phyloP scores from a whole-genome alignment of 2,888 invertebrate species.

The Pachydiplax longipennis region DNA sequence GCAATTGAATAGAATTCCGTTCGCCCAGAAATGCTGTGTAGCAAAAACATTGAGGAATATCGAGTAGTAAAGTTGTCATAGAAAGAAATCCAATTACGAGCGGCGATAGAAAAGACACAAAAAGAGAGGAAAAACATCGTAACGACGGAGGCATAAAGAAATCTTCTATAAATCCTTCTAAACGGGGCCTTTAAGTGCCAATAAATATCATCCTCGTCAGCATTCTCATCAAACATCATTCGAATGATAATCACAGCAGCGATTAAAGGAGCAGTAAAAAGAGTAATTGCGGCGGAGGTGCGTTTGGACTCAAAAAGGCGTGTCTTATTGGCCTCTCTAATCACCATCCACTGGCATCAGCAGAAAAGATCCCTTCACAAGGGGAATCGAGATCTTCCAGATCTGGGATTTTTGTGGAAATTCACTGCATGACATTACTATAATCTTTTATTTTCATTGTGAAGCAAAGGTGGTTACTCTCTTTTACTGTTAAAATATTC shows the following conservation, averaged over 20 bases:
- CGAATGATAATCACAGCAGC: background rate
- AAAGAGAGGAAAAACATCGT: background rate
- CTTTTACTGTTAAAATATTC: no score
- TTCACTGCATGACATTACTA: no score
- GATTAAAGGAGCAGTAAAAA: conserved; percentile 40
- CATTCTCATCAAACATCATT: conserved; percentile 17
- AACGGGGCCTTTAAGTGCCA: background rate
- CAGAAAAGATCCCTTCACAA: conserved; percentile 44
- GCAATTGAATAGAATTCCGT: background rate
- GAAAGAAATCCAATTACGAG: no score
- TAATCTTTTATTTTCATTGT: no score
- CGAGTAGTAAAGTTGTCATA: no score
- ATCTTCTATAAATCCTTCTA: background rate
- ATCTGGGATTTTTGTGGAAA: no score
- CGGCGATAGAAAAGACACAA: background rate
- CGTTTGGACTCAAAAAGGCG: conserved; percentile 2
- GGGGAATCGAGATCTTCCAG: no score
- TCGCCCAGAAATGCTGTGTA: no score
- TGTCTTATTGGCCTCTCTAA: conserved; percentile 45
- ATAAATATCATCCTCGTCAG: conserved; percentile 19
- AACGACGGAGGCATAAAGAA: background rate
- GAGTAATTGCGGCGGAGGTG: background rate
- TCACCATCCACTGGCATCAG: conserved; percentile 48
- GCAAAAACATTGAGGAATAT: no score
- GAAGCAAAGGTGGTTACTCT: no score